These are phyloP conservation scores for Clupea harengus DNA, from an alignment of 2,113 vertebrate genomes.

Conservation along the genomic window DNA sequence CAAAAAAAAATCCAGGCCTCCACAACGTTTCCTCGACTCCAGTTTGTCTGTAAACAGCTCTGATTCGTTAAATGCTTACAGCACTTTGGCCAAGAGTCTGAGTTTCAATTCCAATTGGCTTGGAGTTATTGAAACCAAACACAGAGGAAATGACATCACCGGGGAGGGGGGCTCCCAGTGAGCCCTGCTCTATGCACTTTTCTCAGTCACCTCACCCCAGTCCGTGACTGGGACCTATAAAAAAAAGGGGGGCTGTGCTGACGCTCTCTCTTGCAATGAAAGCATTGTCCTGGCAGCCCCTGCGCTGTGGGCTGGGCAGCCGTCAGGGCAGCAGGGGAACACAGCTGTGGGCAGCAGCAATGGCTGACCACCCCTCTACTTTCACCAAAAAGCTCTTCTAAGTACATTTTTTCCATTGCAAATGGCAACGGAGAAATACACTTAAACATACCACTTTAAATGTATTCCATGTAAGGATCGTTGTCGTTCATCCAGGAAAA, in stretches of 20 bases:
- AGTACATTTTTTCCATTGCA: not conserved
- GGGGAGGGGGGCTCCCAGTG: conserved; percentile 13
- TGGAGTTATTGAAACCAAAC: conserved; percentile 43
- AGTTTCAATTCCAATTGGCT: conserved; percentile 31
- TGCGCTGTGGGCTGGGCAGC: conserved; percentile 24
- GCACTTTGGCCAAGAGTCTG: conserved; percentile 29
- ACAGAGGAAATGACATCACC: conserved; percentile 42
- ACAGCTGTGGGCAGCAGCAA: conserved; percentile 31
- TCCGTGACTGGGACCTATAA: conserved; percentile 24
- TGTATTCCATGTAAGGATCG: not conserved
- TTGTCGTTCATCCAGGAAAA: not conserved
- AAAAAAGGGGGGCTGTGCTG: conserved; percentile 13
- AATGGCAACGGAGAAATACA: conserved; percentile 4
- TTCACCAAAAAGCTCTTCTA: conserved; percentile 21
- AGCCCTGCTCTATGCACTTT: conserved; percentile 13
- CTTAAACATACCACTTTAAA: not conserved
- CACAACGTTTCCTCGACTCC: conserved; percentile 6
- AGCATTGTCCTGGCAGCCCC: conserved; percentile 39
- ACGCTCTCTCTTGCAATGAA: conserved; percentile 39
- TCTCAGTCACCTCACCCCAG: conserved; percentile 17
- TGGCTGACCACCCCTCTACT: conserved; percentile 24
- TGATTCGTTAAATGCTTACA: conserved; percentile 33
- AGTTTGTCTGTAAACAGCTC: conserved; percentile 32
- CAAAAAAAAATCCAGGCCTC: not conserved
- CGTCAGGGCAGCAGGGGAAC: conserved; percentile 25